These are phyloP conservation scores for Phrynosoma platyrhinos DNA, from an alignment of 2,113 vertebrate genomes.

Conservation along the genomic window DNA sequence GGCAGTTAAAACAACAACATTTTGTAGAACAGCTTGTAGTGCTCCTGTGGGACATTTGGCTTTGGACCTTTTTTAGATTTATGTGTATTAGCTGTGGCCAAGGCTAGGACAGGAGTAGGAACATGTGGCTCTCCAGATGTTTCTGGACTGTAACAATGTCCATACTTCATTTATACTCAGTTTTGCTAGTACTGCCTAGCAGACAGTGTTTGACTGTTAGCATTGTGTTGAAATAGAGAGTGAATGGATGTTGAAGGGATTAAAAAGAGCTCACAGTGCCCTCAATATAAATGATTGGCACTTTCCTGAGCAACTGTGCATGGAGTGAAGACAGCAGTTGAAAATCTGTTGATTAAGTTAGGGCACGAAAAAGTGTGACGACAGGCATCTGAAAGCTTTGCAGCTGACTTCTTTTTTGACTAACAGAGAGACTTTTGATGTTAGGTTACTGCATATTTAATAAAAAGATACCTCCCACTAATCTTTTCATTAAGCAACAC, in stretches of 20 bases:
- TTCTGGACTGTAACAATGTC: background rate
- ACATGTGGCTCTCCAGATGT: background rate
- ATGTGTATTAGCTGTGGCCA: background rate
- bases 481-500: background rate
- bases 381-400: slow-evolving; percentile 55
- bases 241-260: background rate
- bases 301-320: slow-evolving; percentile 9
- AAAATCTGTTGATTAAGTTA: slow-evolving; percentile 41
- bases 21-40: background rate
- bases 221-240: rapidly evolving
- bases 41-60: background rate
- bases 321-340: slow-evolving; percentile 24
- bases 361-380: slow-evolving; percentile 30
- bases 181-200: background rate
- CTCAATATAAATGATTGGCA: background rate
- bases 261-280: slow-evolving; percentile 16
- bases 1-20: background rate
- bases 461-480: background rate
- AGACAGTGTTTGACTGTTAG: background rate
- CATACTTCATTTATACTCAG: background rate
- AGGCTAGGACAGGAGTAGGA: background rate
- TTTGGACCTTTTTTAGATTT: background rate
- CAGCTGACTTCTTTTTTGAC: slow-evolving; percentile 41
- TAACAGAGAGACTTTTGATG: background rate
- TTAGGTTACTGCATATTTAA: background rate